A percentile compares a stretch with the other conserved stretches of the same genome.
These are phyloP conservation scores for Pangasius macronema DNA, from an alignment of 2,797 vertebrate species.

Conservation along the genomic window DNA sequence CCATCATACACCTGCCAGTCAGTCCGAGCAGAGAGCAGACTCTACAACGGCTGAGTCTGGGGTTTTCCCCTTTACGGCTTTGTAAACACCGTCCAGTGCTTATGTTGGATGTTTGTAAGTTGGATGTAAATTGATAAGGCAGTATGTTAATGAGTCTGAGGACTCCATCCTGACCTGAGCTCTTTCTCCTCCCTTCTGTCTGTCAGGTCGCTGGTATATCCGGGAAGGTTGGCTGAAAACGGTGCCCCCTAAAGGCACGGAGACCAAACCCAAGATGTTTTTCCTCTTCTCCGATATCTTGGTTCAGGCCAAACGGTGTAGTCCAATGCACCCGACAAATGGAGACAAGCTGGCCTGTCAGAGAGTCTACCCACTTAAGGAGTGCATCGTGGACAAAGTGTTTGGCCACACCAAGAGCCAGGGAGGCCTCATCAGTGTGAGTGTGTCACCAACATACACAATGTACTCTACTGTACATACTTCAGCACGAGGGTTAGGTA, in stretches of 20 bases:
- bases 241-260: slow-evolving; percentile 72
- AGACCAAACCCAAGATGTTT: slow-evolving; percentile 70
- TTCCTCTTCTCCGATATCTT: slow-evolving; percentile 75
- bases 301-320: slow-evolving; percentile 66
- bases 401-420: slow-evolving; percentile 80
- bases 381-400: slow-evolving; percentile 75
- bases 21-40: slow-evolving; percentile 56
- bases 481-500: neutral
- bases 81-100: slow-evolving; percentile 37
- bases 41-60: slow-evolving; percentile 27
- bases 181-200: slow-evolving; percentile 22
- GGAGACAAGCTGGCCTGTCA: slow-evolving; percentile 72
- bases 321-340: slow-evolving; percentile 67
- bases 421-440: slow-evolving; percentile 76
- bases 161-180: neutral
- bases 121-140: slow-evolving; percentile 23
- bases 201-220: slow-evolving; percentile 72
- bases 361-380: slow-evolving; percentile 70
- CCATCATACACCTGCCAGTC: slow-evolving; percentile 71
- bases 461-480: no score
- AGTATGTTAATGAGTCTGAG: neutral
- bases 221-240: slow-evolving; percentile 77
- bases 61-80: slow-evolving; percentile 38
- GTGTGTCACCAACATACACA: slow-evolving; percentile 30
- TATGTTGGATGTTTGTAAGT: slow-evolving; percentile 6